Percentiles rank a stretch among this genome's conserved stretches.
phyloP scores from a whole-genome alignment of 2,888 invertebrate genomes.

The Epistrophe eligans region DNA sequence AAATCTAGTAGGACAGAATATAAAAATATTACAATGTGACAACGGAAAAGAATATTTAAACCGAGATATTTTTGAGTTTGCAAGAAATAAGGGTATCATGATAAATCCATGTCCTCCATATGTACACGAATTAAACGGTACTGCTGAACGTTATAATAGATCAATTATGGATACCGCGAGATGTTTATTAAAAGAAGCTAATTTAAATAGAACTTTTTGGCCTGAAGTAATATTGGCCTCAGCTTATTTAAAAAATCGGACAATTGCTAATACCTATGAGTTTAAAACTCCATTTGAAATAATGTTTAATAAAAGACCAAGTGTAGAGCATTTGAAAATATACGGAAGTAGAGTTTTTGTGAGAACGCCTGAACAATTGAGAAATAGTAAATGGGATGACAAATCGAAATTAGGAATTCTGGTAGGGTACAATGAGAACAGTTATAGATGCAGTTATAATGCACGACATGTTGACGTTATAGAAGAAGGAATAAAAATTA shows the following conservation, averaged over 20 bases:
- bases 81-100: neutral
- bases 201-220: neutral
- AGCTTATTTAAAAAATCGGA: neutral
- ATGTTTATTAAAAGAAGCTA: constrained; percentile 2
- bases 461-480: neutral
- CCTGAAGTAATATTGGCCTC: neutral
- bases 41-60: neutral
- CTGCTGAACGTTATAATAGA: constrained; percentile 25
- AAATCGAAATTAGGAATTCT: neutral
- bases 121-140: constrained; percentile 15
- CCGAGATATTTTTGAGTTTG: neutral
- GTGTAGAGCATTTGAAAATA: neutral
- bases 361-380: neutral
- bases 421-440: neutral
- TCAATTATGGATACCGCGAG: constrained; percentile 31
- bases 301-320: neutral
- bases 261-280: neutral
- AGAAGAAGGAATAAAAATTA: neutral
- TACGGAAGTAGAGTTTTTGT: constrained; percentile 3
- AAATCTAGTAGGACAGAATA: neutral
- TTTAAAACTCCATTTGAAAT: neutral
- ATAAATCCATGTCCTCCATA: neutral
- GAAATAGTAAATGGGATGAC: neutral
- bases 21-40: neutral
- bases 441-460: neutral